Conservation (phyloP, 2,113 vertebrate genomes). For the Psilopsiagon aymara region DNA sequence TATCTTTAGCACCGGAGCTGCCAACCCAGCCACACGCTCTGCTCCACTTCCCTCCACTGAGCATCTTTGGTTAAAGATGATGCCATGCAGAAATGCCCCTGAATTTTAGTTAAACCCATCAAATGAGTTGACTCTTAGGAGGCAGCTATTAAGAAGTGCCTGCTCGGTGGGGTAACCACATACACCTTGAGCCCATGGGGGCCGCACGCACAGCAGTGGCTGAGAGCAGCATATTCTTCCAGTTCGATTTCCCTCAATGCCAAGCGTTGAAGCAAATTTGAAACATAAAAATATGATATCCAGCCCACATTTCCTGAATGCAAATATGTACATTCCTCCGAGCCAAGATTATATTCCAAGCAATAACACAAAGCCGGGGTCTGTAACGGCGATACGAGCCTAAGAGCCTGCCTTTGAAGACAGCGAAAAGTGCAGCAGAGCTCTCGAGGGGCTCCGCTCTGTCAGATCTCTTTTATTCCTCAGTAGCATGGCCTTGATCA, state of each 20-base stretch:
- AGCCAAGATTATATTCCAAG: slow-evolving; percentile 67
- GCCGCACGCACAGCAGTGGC: not conserved
- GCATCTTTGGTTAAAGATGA: not conserved
- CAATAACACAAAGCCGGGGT: slow-evolving; percentile 52
- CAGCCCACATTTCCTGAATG: slow-evolving; percentile 64
- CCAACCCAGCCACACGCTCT: not conserved
- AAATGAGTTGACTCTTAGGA: not conserved
- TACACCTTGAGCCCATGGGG: not conserved
- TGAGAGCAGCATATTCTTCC: not conserved
- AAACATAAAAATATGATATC: slow-evolving; percentile 57
- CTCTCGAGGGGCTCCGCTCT: slow-evolving; percentile 53
- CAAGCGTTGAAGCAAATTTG: slow-evolving; percentile 41
- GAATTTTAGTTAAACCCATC: not conserved
- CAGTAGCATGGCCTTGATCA: slow-evolving; percentile 52
- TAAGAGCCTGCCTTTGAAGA: slow-evolving; percentile 63
- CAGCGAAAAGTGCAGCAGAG: slow-evolving; percentile 59
- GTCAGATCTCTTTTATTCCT: slow-evolving; percentile 68
- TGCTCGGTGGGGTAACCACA: fast-evolving
- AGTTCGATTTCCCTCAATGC: slow-evolving; percentile 13
- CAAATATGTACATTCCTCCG: slow-evolving; percentile 62
- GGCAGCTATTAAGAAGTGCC: not conserved
- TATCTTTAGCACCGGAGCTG: not conserved
- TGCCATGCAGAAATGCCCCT: not conserved
- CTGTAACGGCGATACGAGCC: slow-evolving; percentile 63
- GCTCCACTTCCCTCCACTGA: fast-evolving